Evolutionary conservation across 2,888 invertebrate species (phyloP), one percentile per base, ranked within the genome.

Genomic region (Pocota personata): DNA sequence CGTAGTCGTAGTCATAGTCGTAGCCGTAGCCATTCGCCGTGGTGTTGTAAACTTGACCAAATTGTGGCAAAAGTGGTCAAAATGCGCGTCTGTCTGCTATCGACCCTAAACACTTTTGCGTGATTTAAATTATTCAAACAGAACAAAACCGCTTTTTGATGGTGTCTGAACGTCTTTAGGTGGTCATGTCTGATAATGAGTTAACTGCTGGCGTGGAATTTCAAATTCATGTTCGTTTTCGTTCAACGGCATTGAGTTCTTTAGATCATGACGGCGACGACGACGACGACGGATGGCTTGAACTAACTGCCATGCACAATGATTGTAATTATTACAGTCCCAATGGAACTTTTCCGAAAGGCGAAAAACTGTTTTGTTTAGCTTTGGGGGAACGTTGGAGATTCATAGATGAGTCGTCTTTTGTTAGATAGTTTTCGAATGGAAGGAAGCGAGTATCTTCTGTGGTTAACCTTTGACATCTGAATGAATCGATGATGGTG

Each of bases 401-500:
- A 24, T 10, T 10, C 8, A 6, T 27, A 35, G 12, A 55, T 12
- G 50, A 52, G n/a, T 30, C 10, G 21, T 3, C n/a, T 48, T 16
- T 48, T 21, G 21, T 6, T 27, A 10, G 21, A 55, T 48, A 14
- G 37, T 57, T 64, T 69, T 55, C 52, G 46, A 14, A 37, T 55
- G 35, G 27, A 24, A n/a, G 46, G 32, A 14, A 46, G 35, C 3
- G 58, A 67, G 67, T 57, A 67, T 82, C 55, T 71, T 82, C 57
- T 64, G 69, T 71, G 57, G 64, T 77, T 82, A 77, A 82, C 82
- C 82, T 77, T 60, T 82, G 82, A 82, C 82, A 77, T 66, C 66
- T 46, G 66, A 77, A 72, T 60, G 66, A 66, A 40, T 73, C 76
- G 62, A 71, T 58, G 69, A 48, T 64, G 71, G 46, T 64, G 21